A percentile compares a stretch with the other conserved stretches of the same genome.
phyloP scores from a whole-genome alignment of 1,140 invertebrate species.

The Hyposmocoma kahamanoa region DNA sequence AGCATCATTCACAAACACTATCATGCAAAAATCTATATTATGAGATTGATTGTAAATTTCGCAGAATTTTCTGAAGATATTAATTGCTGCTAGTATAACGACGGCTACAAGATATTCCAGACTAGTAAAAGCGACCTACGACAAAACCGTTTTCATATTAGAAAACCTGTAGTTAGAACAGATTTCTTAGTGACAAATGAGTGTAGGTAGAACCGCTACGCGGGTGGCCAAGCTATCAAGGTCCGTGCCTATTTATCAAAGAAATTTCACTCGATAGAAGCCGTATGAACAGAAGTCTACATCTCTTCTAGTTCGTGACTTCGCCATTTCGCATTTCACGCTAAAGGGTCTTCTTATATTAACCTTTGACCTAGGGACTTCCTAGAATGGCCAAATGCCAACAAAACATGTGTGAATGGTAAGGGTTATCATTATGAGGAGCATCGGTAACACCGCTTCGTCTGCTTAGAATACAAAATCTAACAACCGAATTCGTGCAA shows the following conservation, averaged over 20 bases:
- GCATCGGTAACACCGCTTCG: too few species aligned
- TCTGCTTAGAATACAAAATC: too few species aligned
- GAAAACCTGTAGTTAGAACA: too few species aligned
- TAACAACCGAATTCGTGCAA: too few species aligned
- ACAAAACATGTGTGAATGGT: neutral
- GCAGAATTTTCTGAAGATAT: too few species aligned
- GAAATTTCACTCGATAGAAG: slow-evolving; percentile 41
- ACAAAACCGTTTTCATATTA: too few species aligned
- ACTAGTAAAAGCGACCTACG: too few species aligned
- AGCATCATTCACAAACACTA: too few species aligned
- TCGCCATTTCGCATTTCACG: slow-evolving; percentile 27
- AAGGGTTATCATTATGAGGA: neutral
- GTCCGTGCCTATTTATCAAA: slow-evolving; percentile 39
- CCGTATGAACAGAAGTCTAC: slow-evolving; percentile 12
- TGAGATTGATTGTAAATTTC: too few species aligned
- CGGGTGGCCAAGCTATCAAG: slow-evolving; percentile 43
- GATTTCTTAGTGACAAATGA: slow-evolving; percentile 51
- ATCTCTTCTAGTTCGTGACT: slow-evolving; percentile 52
- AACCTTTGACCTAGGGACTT: slow-evolving; percentile 24
- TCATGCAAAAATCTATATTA: too few species aligned
- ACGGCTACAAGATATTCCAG: too few species aligned
- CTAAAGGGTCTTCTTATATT: slow-evolving; percentile 23
- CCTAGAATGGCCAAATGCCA: neutral
- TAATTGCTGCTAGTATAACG: too few species aligned
- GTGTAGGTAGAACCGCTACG: slow-evolving; percentile 16